A percentile compares a stretch with the other conserved stretches of the same genome.
Conservation (phyloP, 2,888 invertebrate genomes). For the Aleiodes testaceus region DNA sequence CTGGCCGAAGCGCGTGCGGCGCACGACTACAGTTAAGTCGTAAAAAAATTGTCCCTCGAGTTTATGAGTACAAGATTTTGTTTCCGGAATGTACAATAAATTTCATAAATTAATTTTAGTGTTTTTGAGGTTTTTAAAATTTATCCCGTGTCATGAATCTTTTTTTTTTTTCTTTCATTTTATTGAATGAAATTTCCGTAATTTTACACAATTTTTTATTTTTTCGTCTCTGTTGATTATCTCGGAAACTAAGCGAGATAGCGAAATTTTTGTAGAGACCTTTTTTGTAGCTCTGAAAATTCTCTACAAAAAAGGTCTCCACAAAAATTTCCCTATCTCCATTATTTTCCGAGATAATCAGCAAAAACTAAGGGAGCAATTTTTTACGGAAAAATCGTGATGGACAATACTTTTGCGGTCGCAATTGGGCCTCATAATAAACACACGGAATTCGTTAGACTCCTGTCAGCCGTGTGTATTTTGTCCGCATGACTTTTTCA, state of each 20-base stretch:
- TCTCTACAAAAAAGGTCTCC: background rate
- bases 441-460: conserved; percentile 51
- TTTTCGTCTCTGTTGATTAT: background rate
- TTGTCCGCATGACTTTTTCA: conserved; percentile 15
- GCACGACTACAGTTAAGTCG: conserved; percentile 31
- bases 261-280: background rate
- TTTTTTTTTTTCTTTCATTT: too few species aligned
- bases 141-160: too few species aligned
- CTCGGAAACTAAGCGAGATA: background rate
- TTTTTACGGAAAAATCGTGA: too few species aligned
- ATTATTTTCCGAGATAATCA: conserved; percentile 11
- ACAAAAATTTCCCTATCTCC: background rate
- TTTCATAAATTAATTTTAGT: conserved; percentile 5
- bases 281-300: conserved; percentile 43
- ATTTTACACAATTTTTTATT: too few species aligned
- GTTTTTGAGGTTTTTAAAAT: background rate
- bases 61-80: conserved; percentile 1
- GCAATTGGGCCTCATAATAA: conserved; percentile 32
- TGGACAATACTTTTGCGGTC: background rate
- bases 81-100: background rate
- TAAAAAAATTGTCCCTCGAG: conserved; percentile 24
- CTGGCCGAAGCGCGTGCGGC: conserved; percentile 55
- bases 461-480: conserved; percentile 44
- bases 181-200: too few species aligned
- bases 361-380: conserved; percentile 40